phyloP scores from a whole-genome alignment of 2,888 invertebrate species.

The Agrotis puta region DNA sequence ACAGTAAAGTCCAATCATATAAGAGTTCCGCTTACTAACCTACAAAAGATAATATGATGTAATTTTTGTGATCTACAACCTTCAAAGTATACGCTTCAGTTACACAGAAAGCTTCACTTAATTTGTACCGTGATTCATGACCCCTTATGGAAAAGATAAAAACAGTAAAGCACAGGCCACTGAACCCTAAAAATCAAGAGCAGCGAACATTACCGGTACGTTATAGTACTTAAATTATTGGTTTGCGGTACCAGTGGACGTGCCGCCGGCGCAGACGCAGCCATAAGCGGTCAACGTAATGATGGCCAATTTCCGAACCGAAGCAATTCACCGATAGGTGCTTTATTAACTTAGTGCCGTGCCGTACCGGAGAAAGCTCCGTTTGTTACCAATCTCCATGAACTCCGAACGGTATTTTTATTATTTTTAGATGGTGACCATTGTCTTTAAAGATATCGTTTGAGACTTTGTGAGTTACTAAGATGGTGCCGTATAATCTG shows the following conservation, averaged over 20 bases:
- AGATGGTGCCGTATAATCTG: conserved; percentile 35
- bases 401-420: conserved; percentile 49
- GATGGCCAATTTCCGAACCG: conserved; percentile 81
- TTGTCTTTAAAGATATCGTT: conserved; percentile 49
- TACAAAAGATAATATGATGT: conserved; percentile 9
- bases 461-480: conserved; percentile 13
- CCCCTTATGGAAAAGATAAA: conserved; percentile 52
- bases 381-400: conserved; percentile 46
- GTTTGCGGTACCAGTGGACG: conserved; percentile 74
- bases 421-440: conserved; percentile 40
- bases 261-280: conserved; percentile 68
- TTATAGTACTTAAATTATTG: conserved; percentile 77
- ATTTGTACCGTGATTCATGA: conserved; percentile 17
- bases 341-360: conserved; percentile 66
- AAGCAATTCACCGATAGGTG: conserved; percentile 69
- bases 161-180: conserved; percentile 64
- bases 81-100: conserved; percentile 11
- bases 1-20: conserved; percentile 11
- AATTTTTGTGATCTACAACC: conserved; percentile 15
- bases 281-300: conserved; percentile 80
- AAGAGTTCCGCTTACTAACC: conserved; percentile 5
- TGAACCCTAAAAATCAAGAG: conserved; percentile 73
- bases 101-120: conserved; percentile 16
- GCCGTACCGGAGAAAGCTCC: conserved; percentile 61
- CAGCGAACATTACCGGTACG: conserved; percentile 76